Evolutionary conservation across 2,113 vertebrate species (phyloP).

Genomic region (Coptodon rendalli): DNA sequence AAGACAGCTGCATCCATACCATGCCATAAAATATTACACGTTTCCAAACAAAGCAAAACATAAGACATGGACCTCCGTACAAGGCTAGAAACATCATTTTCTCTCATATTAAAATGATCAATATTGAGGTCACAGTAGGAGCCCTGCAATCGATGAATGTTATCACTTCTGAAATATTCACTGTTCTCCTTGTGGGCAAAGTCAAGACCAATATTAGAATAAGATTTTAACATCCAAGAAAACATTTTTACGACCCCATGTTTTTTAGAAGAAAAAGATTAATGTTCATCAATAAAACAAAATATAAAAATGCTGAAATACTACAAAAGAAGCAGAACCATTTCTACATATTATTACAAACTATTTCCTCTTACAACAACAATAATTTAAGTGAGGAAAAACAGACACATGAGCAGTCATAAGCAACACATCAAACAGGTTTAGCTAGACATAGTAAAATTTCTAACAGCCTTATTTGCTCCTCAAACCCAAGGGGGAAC

Average conservation of each 20-base stretch:
- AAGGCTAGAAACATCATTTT: background rate
- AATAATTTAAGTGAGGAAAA: background rate
- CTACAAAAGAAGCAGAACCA: background rate
- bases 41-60: background rate
- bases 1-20: background rate
- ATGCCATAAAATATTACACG: background rate
- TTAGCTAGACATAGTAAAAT: background rate
- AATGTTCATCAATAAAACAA: background rate
- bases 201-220: background rate
- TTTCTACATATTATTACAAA: background rate
- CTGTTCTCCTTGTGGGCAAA: background rate
- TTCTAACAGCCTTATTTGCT: background rate
- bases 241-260: too few relatives aligned
- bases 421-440: background rate
- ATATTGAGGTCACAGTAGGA: background rate
- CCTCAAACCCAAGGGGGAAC: background rate
- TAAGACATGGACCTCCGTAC: background rate
- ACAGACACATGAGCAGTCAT: background rate
- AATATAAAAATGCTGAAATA: background rate
- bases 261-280: fast-evolving
- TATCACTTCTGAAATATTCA: background rate
- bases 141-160: background rate
- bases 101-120: background rate
- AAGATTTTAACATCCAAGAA: background rate
- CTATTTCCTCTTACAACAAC: background rate